A percentile compares a stretch with the other conserved stretches of the same genome.
phyloP scores from a whole-genome alignment of 2,113 vertebrate genomes.

The Heterotilapia buettikoferi region DNA sequence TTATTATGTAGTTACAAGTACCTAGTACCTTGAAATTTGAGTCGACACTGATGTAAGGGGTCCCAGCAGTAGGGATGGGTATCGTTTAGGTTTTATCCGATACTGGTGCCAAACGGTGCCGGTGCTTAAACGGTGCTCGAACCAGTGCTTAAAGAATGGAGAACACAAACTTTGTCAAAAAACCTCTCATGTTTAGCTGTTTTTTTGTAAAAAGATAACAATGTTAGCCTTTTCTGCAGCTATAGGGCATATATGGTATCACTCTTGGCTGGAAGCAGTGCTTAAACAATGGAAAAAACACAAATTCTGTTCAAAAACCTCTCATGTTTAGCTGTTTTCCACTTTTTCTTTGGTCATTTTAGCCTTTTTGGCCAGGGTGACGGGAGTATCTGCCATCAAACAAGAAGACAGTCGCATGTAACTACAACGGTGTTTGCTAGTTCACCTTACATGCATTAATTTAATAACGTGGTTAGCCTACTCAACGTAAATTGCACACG shows the following conservation, averaged over 20 bases:
- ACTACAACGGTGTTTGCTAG: rapidly evolving
- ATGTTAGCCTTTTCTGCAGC: neutral
- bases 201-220: neutral
- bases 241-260: neutral
- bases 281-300: too few relatives aligned
- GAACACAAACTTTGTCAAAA: neutral
- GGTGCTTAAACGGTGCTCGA: neutral
- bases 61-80: neutral
- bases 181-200: neutral
- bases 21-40: neutral
- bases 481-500: too few relatives aligned
- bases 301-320: too few relatives aligned
- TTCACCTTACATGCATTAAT: too few relatives aligned
- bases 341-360: neutral
- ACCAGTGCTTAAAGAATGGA: neutral
- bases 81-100: neutral
- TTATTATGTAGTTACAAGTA: neutral
- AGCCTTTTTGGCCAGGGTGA: neutral
- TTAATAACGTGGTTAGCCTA: too few relatives aligned
- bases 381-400: too few relatives aligned
- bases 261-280: too few relatives aligned
- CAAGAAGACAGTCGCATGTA: too few relatives aligned
- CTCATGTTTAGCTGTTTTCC: too few relatives aligned
- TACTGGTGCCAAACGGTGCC: neutral
- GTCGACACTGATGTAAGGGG: neutral